These are phyloP conservation scores for Drosophila merina DNA, from an alignment of 2,888 invertebrate genomes.

Conservation along the genomic window DNA sequence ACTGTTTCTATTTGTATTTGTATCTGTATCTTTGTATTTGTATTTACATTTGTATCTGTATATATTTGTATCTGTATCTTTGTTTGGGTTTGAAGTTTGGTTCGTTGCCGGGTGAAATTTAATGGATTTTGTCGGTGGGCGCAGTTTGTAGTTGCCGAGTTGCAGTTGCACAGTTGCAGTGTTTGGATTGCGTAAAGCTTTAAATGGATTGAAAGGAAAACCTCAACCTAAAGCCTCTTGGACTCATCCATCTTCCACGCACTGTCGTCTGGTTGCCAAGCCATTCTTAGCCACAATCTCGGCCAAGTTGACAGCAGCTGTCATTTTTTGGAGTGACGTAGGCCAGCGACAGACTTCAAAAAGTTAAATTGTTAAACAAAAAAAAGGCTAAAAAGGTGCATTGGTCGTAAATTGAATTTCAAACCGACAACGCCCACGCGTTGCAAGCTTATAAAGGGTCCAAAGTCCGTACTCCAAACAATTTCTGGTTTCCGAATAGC, in stretches of 20 bases:
- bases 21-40: slow-evolving; percentile 12
- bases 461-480: slow-evolving; percentile 7
- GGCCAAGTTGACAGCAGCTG: slow-evolving; percentile 34
- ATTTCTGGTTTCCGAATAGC: slow-evolving; percentile 2
- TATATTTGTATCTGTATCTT: slow-evolving; percentile 19
- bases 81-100: slow-evolving; percentile 12
- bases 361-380: slow-evolving; percentile 14
- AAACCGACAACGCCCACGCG: slow-evolving; percentile 25
- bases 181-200: slow-evolving; percentile 24
- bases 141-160: slow-evolving; percentile 4
- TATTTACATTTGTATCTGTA: slow-evolving; percentile 38
- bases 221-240: background rate
- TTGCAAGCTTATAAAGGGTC: slow-evolving; percentile 8
- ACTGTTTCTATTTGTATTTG: slow-evolving; percentile 9
- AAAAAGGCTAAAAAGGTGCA: slow-evolving; percentile 8
- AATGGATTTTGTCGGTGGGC: slow-evolving; percentile 25
- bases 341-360: slow-evolving; percentile 25
- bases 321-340: slow-evolving; percentile 14
- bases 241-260: slow-evolving; percentile 9
- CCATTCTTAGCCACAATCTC: slow-evolving; percentile 11
- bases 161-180: background rate
- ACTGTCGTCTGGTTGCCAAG: background rate
- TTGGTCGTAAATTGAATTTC: slow-evolving; percentile 49
- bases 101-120: slow-evolving; percentile 25
- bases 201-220: slow-evolving; percentile 42